Evolutionary conservation across 1,140 invertebrate species (phyloP).

Genomic region (Brachionus paranguensis): DNA sequence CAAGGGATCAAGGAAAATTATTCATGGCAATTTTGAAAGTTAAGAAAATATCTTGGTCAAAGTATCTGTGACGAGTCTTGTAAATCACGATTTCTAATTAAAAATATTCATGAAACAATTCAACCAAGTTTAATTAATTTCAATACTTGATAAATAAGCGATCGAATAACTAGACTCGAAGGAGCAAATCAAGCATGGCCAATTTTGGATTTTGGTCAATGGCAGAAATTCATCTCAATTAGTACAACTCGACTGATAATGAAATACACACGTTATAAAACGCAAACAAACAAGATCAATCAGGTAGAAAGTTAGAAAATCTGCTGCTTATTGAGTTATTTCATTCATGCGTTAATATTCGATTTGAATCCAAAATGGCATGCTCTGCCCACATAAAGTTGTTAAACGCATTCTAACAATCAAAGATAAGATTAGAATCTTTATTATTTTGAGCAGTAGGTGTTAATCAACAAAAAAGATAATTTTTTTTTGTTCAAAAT

Average conservation of each 20-base stretch:
- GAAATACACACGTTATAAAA: conserved; percentile 26
- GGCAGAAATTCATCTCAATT: conserved; percentile 5
- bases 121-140: conserved; percentile 32
- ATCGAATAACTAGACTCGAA: background rate
- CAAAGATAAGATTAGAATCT: conserved; percentile 37
- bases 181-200: conserved; percentile 10
- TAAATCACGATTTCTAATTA: conserved; percentile 19
- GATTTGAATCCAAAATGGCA: background rate
- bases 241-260: conserved; percentile 11
- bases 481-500: background rate
- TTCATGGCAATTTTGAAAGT: background rate
- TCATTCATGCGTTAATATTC: conserved; percentile 26
- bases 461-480: conserved; percentile 7
- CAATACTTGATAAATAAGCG: background rate
- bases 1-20: conserved; percentile 12
- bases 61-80: conserved; percentile 29
- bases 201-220: conserved; percentile 1
- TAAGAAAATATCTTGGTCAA: conserved; percentile 30
- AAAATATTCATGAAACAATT: conserved; percentile 36
- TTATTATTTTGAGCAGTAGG: conserved; percentile 19
- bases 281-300: background rate
- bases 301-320: conserved; percentile 32
- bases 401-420: background rate
- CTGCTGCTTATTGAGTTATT: conserved; percentile 19
- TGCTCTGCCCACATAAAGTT: conserved; percentile 7